phyloP scores from a whole-genome alignment of 2,113 vertebrate genomes.

The Anguilla japonica region DNA sequence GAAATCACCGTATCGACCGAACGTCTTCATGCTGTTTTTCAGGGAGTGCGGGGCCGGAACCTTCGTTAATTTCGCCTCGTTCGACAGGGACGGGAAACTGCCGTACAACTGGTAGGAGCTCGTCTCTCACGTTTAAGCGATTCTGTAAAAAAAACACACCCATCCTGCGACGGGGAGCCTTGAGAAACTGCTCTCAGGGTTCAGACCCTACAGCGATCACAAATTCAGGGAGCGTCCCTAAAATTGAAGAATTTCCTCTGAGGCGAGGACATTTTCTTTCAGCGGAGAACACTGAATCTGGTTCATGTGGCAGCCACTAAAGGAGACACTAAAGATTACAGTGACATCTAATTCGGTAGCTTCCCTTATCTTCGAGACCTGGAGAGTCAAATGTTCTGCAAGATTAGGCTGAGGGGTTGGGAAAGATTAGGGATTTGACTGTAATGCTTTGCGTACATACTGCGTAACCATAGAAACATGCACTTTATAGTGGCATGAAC shows the following conservation, averaged over 20 bases:
- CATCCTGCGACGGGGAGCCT: background rate
- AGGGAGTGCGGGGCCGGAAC: slow-evolving; percentile 93
- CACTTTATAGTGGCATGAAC: background rate
- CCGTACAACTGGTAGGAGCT: slow-evolving; percentile 91
- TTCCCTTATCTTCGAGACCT: slow-evolving; percentile 14
- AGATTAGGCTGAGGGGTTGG: slow-evolving; percentile 38
- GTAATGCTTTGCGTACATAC: background rate
- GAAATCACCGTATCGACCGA: background rate
- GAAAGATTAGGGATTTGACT: slow-evolving; percentile 40
- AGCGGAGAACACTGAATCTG: background rate
- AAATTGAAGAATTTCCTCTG: no score
- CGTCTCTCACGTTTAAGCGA: background rate
- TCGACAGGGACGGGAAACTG: slow-evolving; percentile 92
- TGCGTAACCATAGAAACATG: background rate
- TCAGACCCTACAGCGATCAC: background rate
- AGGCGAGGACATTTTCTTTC: background rate
- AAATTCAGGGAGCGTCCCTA: background rate
- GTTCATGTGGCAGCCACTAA: background rate
- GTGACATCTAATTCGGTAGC: background rate
- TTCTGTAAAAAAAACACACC: background rate
- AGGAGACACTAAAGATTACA: background rate
- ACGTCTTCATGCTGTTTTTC: slow-evolving; percentile 39
- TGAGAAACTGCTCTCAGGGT: background rate
- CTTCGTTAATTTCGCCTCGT: slow-evolving; percentile 93
- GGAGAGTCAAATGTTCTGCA: slow-evolving; percentile 21